phyloP scores from a whole-genome alignment of 2,888 invertebrate species.

The Lasioglossum villosulum region DNA sequence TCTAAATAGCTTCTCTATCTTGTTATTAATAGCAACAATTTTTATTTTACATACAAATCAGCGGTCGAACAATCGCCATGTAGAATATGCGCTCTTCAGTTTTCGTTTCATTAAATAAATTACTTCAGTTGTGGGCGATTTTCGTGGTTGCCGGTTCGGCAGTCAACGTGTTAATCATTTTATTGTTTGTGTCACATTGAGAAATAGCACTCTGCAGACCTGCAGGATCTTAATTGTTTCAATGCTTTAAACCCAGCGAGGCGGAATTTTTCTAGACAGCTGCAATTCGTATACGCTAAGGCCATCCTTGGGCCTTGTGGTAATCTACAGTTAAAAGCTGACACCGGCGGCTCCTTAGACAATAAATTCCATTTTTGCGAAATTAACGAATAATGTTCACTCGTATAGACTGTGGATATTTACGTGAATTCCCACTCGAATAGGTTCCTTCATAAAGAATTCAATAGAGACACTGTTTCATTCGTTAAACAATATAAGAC shows the following conservation, averaged over 20 bases:
- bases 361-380: not conserved
- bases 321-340: not conserved
- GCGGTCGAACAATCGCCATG: not conserved
- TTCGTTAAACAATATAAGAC: not conserved
- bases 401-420: not conserved
- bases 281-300: not conserved
- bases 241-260: not conserved
- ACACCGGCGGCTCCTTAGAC: not conserved
- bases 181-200: conserved; percentile 1
- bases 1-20: not conserved
- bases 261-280: conserved; percentile 1
- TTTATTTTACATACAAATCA: not conserved
- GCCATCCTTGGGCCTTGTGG: not conserved
- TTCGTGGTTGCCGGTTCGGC: not conserved
- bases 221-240: conserved; percentile 4
- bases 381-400: not conserved
- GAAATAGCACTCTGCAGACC: not conserved
- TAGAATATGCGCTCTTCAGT: not conserved
- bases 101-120: not conserved
- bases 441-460: not conserved
- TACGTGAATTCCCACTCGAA: not conserved
- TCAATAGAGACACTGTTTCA: not conserved
- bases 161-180: conserved; percentile 6
- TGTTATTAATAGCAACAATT: not conserved
- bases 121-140: not conserved